These are phyloP conservation scores for Macrotrachela quadricornifera DNA, from an alignment of 1,140 invertebrate genomes.

Conservation along the genomic window DNA sequence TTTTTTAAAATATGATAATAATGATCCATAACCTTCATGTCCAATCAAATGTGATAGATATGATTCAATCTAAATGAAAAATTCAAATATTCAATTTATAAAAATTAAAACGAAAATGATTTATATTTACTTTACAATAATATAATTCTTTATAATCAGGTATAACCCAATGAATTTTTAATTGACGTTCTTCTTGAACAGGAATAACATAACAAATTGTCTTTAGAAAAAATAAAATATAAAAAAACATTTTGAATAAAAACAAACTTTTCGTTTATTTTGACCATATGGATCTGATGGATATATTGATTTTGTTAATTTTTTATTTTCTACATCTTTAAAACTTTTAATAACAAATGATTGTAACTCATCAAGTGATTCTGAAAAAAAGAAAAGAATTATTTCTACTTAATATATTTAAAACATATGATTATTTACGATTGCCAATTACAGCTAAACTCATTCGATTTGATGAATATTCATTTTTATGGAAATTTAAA, in stretches of 20 bases:
- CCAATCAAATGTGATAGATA: slow-evolving; percentile 77
- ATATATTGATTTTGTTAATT: slow-evolving; percentile 28
- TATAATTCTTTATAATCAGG: slow-evolving; percentile 61
- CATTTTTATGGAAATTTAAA: slow-evolving; percentile 65
- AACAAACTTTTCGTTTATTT: background rate
- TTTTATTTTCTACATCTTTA: slow-evolving; percentile 51
- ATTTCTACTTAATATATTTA: too few relatives aligned
- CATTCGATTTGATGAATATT: slow-evolving; percentile 88
- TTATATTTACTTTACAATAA: slow-evolving; percentile 49
- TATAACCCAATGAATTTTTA: slow-evolving; percentile 70
- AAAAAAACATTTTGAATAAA: too few relatives aligned
- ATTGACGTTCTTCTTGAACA: slow-evolving; percentile 66
- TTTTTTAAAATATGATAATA: slow-evolving; percentile 62
- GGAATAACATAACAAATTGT: slow-evolving; percentile 46
- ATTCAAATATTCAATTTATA: background rate
- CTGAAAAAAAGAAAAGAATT: slow-evolving; percentile 32
- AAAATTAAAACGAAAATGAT: background rate
- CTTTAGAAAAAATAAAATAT: slow-evolving; percentile 21
- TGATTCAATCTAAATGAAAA: slow-evolving; percentile 49
- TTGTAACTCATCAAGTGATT: slow-evolving; percentile 64
- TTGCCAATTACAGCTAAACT: slow-evolving; percentile 62
- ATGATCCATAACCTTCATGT: slow-evolving; percentile 78
- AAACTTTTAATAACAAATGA: slow-evolving; percentile 54
- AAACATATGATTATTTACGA: too few relatives aligned
- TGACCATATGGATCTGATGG: too few relatives aligned